Conservation (phyloP, 2,888 invertebrate species). For the Helicoverpa assulta region DNA sequence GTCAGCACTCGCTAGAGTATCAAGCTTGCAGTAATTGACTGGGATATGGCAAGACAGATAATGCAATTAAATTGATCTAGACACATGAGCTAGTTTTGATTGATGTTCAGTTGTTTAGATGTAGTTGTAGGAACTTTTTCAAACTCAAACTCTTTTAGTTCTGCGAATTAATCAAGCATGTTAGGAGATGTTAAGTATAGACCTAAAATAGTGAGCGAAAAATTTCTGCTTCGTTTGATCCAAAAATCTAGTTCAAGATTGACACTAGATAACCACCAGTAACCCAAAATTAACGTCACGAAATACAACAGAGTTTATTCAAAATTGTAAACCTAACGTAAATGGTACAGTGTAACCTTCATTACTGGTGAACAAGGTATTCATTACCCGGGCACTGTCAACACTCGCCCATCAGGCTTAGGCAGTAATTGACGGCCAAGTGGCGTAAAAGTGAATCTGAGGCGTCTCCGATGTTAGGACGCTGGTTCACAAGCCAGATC, state of each 20-base stretch:
- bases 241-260: background rate
- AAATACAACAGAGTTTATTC: background rate
- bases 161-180: too few species aligned
- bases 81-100: slow-evolving; percentile 1
- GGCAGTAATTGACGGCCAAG: slow-evolving; percentile 75
- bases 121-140: background rate
- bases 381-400: slow-evolving; percentile 53
- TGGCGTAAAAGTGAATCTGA: slow-evolving; percentile 80
- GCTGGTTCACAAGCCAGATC: slow-evolving; percentile 71
- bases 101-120: background rate
- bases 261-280: background rate
- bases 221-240: background rate
- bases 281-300: background rate
- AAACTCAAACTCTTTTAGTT: too few species aligned
- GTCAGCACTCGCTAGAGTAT: slow-evolving; percentile 43
- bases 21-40: slow-evolving; percentile 39
- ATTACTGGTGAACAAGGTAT: slow-evolving; percentile 36
- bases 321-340: background rate
- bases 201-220: background rate
- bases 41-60: slow-evolving; percentile 34
- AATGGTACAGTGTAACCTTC: background rate
- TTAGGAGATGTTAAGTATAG: background rate
- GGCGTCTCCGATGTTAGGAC: slow-evolving; percentile 67
- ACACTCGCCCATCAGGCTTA: slow-evolving; percentile 68
- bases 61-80: slow-evolving; percentile 34